Percentiles rank a stretch among this genome's conserved stretches.
Conservation (phyloP, 2,888 invertebrate genomes). For the Xanthia icteritia region DNA sequence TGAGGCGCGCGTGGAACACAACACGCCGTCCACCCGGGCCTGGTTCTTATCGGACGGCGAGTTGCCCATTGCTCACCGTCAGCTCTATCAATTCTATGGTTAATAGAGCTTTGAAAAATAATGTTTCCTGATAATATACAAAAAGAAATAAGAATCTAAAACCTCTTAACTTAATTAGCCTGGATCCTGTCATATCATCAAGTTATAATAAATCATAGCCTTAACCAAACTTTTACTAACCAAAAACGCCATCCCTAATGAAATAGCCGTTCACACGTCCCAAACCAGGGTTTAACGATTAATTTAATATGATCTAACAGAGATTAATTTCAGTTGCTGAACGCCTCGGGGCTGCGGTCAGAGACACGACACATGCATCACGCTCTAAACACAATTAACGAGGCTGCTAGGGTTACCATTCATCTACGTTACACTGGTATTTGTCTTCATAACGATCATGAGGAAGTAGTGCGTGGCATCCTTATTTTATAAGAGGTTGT, state of each 20-base stretch:
- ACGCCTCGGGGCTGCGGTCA: slow-evolving; percentile 73
- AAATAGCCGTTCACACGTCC: slow-evolving; percentile 27
- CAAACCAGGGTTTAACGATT: slow-evolving; percentile 56
- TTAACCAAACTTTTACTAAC: background rate
- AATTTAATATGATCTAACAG: slow-evolving; percentile 70
- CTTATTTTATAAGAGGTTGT: slow-evolving; percentile 9
- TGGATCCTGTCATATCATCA: background rate
- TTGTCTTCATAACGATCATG: slow-evolving; percentile 68
- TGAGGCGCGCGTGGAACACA: too few species aligned
- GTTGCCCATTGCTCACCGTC: too few species aligned
- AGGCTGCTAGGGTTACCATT: slow-evolving; percentile 72
- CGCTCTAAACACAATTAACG: slow-evolving; percentile 82
- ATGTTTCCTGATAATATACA: too few species aligned
- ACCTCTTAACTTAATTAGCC: background rate
- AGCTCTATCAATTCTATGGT: too few species aligned
- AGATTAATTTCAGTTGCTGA: slow-evolving; percentile 75
- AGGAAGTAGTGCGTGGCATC: slow-evolving; percentile 39
- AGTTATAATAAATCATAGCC: background rate
- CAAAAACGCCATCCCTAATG: slow-evolving; percentile 15
- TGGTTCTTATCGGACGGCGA: too few species aligned
- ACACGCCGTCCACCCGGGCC: too few species aligned
- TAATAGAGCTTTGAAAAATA: too few species aligned
- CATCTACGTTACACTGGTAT: slow-evolving; percentile 62
- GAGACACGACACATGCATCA: slow-evolving; percentile 80
- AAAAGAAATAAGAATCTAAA: background rate